Conservation (phyloP, 2,113 vertebrate genomes). For the Clarias gariepinus region DNA sequence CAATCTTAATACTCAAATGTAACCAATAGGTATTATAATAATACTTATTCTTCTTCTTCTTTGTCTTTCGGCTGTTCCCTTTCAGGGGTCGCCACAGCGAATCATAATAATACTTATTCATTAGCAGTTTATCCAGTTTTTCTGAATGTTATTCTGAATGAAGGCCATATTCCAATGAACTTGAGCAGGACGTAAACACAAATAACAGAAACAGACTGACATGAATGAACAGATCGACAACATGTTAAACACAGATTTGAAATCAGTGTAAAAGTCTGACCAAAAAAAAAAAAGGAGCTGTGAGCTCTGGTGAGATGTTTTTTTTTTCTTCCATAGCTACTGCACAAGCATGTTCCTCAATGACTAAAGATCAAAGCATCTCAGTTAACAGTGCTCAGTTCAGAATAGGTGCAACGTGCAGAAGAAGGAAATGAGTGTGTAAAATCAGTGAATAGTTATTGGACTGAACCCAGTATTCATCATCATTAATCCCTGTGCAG, state of each 20-base stretch:
- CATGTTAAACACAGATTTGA: neutral
- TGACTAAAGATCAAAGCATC: neutral
- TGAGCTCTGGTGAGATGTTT: too few species aligned
- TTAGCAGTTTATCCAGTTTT: neutral
- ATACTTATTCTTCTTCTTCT: too few species aligned
- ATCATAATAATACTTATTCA: too few species aligned
- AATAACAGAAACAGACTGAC: too few species aligned
- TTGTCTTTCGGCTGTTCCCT: too few species aligned
- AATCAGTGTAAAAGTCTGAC: too few species aligned
- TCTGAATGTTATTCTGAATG: too few species aligned
- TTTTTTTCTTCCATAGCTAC: neutral
- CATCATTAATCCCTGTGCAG: neutral
- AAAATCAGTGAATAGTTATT: neutral
- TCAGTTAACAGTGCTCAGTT: neutral
- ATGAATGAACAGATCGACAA: too few species aligned
- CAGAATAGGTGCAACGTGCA: neutral
- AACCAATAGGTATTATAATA: neutral
- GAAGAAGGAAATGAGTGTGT: neutral
- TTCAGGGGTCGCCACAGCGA: too few species aligned
- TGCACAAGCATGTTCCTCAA: neutral
- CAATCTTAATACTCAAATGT: neutral
- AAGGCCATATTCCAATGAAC: too few species aligned
- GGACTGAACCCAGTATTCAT: neutral
- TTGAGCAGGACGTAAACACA: too few species aligned
- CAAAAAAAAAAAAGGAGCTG: too few species aligned